These are phyloP conservation scores for Myopa tessellatipennis DNA, from an alignment of 2,888 invertebrate genomes.

Conservation along the genomic window DNA sequence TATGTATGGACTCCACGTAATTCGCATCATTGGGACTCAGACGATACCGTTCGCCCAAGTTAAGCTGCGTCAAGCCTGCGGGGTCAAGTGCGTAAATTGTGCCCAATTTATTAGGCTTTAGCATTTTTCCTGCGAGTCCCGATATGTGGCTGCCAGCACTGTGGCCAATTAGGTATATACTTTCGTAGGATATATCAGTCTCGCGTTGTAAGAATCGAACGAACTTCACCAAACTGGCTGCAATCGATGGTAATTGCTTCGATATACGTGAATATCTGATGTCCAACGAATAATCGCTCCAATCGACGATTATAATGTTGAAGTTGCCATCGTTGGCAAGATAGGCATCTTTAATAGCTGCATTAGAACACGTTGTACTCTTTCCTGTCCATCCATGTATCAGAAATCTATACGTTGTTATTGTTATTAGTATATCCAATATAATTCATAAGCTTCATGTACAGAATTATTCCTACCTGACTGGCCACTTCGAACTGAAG, in stretches of 20 bases:
- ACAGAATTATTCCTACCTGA: constrained; percentile 51
- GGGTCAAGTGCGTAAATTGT: constrained; percentile 66
- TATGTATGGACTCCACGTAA: constrained; percentile 67
- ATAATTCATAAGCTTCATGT: background rate
- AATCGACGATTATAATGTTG: constrained; percentile 64
- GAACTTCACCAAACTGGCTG: constrained; percentile 56
- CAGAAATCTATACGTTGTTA: constrained; percentile 49
- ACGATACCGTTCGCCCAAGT: constrained; percentile 52
- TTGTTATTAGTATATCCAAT: background rate
- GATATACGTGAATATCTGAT: constrained; percentile 58
- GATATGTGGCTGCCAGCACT: constrained; percentile 66
- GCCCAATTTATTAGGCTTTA: constrained; percentile 53
- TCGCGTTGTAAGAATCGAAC: constrained; percentile 58
- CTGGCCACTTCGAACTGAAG: constrained; percentile 61
- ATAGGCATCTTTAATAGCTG: constrained; percentile 61
- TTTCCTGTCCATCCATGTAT: constrained; percentile 63
- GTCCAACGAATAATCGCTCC: constrained; percentile 59
- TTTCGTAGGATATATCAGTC: constrained; percentile 52
- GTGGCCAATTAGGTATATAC: constrained; percentile 64
- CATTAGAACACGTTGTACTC: constrained; percentile 59
- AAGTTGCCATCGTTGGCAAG: constrained; percentile 55
- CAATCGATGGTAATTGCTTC: constrained; percentile 57
- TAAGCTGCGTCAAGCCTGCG: constrained; percentile 61
- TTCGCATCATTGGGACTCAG: constrained; percentile 62
- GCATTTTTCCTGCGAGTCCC: constrained; percentile 60